phyloP scores from a whole-genome alignment of 2,113 vertebrate genomes.

The Sitta europaea region DNA sequence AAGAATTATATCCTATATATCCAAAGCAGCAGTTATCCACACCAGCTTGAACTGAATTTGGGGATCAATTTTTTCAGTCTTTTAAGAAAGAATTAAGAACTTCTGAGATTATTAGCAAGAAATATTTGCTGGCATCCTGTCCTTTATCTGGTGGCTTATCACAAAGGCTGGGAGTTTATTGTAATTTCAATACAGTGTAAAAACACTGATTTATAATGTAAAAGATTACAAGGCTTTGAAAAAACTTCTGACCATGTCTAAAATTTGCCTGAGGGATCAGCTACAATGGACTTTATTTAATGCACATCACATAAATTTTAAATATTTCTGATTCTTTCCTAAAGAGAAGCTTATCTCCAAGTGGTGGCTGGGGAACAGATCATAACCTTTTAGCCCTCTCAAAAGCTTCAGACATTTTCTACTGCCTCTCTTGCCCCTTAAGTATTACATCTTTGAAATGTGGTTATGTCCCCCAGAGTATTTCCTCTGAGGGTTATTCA shows the following conservation, averaged over 20 bases:
- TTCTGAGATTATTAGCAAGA: not conserved
- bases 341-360: slow-evolving; percentile 4
- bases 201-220: not conserved
- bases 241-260: not conserved
- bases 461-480: not conserved
- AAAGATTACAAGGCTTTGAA: not conserved
- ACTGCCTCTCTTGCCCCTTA: not conserved
- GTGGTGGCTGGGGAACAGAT: not conserved
- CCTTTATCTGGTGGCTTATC: not conserved
- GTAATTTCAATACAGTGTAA: not conserved
- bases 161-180: not conserved
- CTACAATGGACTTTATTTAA: slow-evolving; percentile 3
- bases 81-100: not conserved
- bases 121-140: not conserved
- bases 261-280: not conserved
- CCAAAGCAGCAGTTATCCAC: not conserved
- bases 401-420: slow-evolving; percentile 21
- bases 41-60: not conserved
- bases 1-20: not conserved
- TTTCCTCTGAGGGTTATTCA: not conserved
- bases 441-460: not conserved
- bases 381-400: not conserved
- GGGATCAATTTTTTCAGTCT: not conserved
- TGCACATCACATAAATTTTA: not conserved
- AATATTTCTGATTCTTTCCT: slow-evolving; percentile 4